These are phyloP conservation scores for Girardia tigrina DNA, from an alignment of 2,888 invertebrate species.

Conservation along the genomic window DNA sequence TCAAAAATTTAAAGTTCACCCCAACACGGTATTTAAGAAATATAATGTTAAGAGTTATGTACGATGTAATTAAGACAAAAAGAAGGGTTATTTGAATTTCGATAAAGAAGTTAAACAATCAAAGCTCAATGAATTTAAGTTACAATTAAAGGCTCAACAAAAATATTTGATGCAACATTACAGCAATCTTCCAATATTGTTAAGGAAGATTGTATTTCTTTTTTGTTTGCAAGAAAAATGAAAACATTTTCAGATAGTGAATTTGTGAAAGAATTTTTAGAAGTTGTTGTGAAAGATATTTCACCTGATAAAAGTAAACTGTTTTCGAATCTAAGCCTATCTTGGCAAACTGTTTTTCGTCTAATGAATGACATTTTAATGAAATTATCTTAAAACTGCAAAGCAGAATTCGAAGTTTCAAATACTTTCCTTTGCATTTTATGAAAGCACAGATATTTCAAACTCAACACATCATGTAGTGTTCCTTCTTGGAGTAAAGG, in stretches of 20 bases:
- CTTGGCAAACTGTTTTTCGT: background rate
- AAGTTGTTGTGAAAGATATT: background rate
- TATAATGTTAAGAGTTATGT: background rate
- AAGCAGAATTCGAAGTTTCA: background rate
- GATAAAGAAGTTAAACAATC: conserved; percentile 7
- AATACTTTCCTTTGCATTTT: background rate
- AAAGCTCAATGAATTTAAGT: background rate
- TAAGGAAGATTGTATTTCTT: background rate
- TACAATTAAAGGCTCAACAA: conserved; percentile 4
- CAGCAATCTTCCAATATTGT: background rate
- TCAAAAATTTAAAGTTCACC: too few relatives aligned
- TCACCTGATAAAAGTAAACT: background rate
- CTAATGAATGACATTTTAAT: conserved; percentile 6
- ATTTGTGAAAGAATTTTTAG: background rate
- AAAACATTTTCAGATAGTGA: background rate
- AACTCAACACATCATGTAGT: background rate
- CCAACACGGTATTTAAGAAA: background rate
- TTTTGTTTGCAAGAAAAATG: background rate
- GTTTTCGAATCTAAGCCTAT: conserved; percentile 4
- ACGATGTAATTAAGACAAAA: background rate
- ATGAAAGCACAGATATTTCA: conserved; percentile 1
- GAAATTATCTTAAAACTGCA: conserved; percentile 5
- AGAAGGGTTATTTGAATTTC: conserved; percentile 1
- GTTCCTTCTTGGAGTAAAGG: conserved; percentile 19
- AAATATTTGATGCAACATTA: background rate